phyloP scores from a whole-genome alignment of 2,113 vertebrate genomes.

The Terrapene triunguis region DNA sequence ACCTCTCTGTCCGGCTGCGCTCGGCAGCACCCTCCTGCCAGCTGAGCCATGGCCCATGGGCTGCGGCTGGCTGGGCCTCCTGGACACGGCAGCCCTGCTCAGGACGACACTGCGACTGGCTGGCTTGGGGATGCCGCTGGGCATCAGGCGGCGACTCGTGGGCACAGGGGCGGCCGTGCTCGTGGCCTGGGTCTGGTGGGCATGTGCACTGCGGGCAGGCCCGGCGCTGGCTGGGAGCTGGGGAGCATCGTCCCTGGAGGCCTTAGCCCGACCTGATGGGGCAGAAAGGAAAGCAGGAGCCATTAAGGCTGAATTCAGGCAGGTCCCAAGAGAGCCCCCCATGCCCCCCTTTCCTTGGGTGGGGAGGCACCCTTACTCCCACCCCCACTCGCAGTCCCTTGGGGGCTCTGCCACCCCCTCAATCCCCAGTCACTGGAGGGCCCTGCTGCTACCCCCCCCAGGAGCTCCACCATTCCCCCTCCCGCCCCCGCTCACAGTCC shows the following conservation, averaged over 20 bases:
- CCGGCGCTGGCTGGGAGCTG: neutral
- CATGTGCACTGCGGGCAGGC: neutral
- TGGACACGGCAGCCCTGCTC: neutral
- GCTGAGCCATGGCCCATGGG: neutral
- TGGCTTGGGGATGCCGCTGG: constrained; percentile 53
- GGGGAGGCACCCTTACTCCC: neutral
- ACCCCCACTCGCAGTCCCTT: neutral
- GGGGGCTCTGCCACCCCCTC: too few species aligned
- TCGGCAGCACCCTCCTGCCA: constrained; percentile 18
- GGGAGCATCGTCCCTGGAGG: neutral
- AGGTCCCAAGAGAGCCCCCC: neutral
- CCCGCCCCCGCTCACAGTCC: too few species aligned
- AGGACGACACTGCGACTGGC: neutral
- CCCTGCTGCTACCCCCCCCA: too few species aligned
- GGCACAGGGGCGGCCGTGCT: neutral
- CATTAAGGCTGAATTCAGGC: neutral
- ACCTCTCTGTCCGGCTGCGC: constrained; percentile 57
- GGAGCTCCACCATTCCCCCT: too few species aligned
- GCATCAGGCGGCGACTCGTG: neutral
- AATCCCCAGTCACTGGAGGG: too few species aligned
- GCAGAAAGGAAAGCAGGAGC: neutral
- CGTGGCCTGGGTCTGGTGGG: constrained; percentile 29
- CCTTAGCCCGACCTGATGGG: neutral
- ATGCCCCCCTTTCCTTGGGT: fast-evolving
- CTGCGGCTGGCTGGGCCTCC: constrained; percentile 22